Conservation (phyloP, 23 tunicate genomes). For the Styela plicata region DNA sequence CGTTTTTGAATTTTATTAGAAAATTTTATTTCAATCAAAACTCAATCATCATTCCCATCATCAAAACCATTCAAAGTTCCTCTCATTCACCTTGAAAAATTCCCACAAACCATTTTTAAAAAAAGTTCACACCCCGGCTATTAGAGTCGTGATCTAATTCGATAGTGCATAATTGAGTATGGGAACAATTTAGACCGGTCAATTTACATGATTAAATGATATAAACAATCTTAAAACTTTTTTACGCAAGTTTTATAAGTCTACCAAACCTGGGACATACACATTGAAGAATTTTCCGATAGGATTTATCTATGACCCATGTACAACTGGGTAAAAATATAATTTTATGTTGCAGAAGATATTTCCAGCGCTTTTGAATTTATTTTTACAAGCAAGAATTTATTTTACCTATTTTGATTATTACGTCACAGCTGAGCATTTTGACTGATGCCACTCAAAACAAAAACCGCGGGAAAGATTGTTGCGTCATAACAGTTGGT, state of each 20-base stretch:
- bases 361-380: not conserved
- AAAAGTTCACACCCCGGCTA: not conserved
- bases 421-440: not conserved
- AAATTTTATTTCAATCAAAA: no score
- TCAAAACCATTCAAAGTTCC: no score
- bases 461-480: not conserved
- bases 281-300: no score
- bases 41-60: no score
- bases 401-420: not conserved
- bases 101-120: not conserved
- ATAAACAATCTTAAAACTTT: not conserved
- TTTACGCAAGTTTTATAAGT: not conserved
- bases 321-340: not conserved
- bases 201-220: not conserved
- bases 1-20: no score
- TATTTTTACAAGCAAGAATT: not conserved
- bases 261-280: no score
- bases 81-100: no score
- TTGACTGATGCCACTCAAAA: not conserved
- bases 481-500: not conserved
- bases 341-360: not conserved
- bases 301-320: not conserved
- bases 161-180: not conserved
- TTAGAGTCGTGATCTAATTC: not conserved
- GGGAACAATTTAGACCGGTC: not conserved